These are phyloP conservation scores for Melanotaenia maccullochi DNA, from an alignment of 2,797 vertebrate species.

Conservation along the genomic window DNA sequence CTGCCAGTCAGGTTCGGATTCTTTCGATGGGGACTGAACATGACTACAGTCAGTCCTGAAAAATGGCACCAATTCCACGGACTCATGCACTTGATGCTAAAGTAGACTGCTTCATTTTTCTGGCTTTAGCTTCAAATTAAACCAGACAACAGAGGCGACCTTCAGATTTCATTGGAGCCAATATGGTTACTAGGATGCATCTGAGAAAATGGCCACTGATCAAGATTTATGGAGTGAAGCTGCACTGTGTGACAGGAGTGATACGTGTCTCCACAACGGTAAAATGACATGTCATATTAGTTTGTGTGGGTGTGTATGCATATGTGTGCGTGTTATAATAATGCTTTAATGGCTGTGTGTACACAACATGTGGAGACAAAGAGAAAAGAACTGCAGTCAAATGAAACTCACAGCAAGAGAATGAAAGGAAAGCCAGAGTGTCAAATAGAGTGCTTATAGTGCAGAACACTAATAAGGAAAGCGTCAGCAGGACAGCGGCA, in stretches of 20 bases:
- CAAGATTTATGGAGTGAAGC: constrained; percentile 73
- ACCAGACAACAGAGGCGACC: constrained; percentile 73
- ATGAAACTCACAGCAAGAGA: constrained; percentile 36
- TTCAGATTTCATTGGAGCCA: constrained; percentile 67
- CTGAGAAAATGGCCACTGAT: constrained; percentile 62
- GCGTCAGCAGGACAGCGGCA: constrained; percentile 59
- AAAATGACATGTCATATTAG: constrained; percentile 73
- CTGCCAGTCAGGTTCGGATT: constrained; percentile 62
- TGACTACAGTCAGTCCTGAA: constrained; percentile 49
- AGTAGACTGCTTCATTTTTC: constrained; percentile 67
- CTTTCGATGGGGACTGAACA: constrained; percentile 49
- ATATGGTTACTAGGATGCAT: constrained; percentile 65
- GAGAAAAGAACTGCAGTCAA: constrained; percentile 27
- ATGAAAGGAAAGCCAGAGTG: constrained; percentile 33
- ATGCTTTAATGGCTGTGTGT: constrained; percentile 44
- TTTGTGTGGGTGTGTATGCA: constrained; percentile 25
- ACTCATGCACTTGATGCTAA: constrained; percentile 43
- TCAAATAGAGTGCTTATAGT: constrained; percentile 64
- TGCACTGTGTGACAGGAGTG: constrained; percentile 53
- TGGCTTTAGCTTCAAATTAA: constrained; percentile 72
- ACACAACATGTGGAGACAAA: constrained; percentile 39
- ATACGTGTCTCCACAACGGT: constrained; percentile 66
- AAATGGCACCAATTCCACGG: constrained; percentile 41
- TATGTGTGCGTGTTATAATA: constrained; percentile 13
- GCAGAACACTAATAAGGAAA: constrained; percentile 66